phyloP scores from a whole-genome alignment of 92 coral and sea anemone species.

The Plumapathes pennacea region DNA sequence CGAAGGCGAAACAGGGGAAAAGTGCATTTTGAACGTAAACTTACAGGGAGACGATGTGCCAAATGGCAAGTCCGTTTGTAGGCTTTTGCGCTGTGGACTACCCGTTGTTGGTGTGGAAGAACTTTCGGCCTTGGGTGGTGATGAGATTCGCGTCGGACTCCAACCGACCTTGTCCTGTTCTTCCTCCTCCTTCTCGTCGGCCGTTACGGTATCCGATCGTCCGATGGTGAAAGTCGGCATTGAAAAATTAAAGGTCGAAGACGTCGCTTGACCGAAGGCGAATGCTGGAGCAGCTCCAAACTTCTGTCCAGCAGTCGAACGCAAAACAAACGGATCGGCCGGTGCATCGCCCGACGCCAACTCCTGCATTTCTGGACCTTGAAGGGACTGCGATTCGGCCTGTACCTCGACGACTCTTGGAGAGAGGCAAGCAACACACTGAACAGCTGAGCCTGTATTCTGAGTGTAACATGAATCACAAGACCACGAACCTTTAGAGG shows the following conservation, averaged over 20 bases:
- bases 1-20: constrained; percentile 25
- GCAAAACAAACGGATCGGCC: not conserved
- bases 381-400: not conserved
- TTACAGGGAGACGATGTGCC: constrained; percentile 53
- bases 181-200: constrained; percentile 49
- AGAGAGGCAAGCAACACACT: constrained; percentile 63
- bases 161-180: constrained; percentile 12
- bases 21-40: constrained; percentile 62
- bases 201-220: constrained; percentile 33
- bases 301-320: not conserved
- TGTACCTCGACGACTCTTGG: constrained; percentile 14
- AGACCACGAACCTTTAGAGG: constrained; percentile 56
- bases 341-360: not conserved
- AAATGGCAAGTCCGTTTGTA: constrained; percentile 41
- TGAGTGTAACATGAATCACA: constrained; percentile 60
- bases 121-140: constrained; percentile 41
- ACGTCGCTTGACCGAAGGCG: constrained; percentile 2
- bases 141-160: constrained; percentile 50
- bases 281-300: not conserved
- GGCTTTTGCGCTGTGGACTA: not conserved
- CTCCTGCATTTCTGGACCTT: too few relatives aligned
- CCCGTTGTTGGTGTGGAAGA: not conserved
- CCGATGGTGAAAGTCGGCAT: constrained; percentile 71
- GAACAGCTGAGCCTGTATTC: constrained; percentile 15
- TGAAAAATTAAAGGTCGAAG: not conserved